phyloP scores from a whole-genome alignment of 2,797 vertebrate species.

The Epinephelus awoara region DNA sequence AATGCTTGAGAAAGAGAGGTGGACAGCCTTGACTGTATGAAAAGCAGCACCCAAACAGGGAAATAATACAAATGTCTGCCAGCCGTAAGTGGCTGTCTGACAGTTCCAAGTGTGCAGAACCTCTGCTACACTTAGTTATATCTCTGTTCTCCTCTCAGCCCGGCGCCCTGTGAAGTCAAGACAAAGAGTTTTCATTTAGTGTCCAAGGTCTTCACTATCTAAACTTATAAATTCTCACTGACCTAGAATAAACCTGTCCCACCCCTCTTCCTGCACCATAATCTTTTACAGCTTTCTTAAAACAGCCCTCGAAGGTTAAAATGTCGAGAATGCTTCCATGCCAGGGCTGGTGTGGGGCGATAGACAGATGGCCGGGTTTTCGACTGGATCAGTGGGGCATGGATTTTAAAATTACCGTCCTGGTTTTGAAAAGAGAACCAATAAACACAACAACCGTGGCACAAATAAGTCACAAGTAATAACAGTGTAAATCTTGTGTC shows the following conservation, averaged over 20 bases:
- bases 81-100: conserved; percentile 42
- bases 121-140: conserved; percentile 43
- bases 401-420: conserved; percentile 29
- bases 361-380: conserved; percentile 15
- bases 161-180: conserved; percentile 47
- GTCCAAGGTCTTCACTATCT: conserved; percentile 63
- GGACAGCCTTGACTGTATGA: conserved; percentile 39
- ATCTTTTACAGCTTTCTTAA: conserved; percentile 66
- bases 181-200: conserved; percentile 64
- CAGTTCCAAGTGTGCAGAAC: conserved; percentile 26
- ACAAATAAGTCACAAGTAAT: conserved; percentile 34
- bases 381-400: conserved; percentile 41
- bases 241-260: conserved; percentile 63
- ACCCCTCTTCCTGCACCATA: conserved; percentile 49
- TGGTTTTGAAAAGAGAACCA: conserved; percentile 43
- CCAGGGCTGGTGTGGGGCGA: not conserved
- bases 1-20: conserved; percentile 26
- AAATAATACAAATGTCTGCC: conserved; percentile 60
- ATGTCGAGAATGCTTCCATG: conserved; percentile 30
- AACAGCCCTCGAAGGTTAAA: conserved; percentile 61
- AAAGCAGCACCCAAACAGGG: conserved; percentile 46
- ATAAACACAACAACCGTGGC: conserved; percentile 25
- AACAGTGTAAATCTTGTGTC: conserved; percentile 35
- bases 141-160: conserved; percentile 39
- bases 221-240: conserved; percentile 61